Base-by-base conservation (phyloP, 1,140 invertebrate genomes). In the Drosophila hydei region DNA sequence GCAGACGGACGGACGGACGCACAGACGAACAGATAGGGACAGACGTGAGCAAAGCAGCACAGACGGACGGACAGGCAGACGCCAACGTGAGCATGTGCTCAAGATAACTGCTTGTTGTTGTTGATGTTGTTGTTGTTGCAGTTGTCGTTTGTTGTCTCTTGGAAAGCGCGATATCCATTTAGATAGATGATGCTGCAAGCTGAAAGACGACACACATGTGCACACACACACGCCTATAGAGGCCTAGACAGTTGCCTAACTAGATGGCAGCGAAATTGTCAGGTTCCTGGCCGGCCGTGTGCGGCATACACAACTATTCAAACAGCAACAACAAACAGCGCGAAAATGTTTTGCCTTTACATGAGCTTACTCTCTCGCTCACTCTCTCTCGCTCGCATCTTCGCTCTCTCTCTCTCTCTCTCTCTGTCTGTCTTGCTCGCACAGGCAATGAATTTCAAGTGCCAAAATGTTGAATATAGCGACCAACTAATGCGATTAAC, bases 361-460 rank as follows among this genome's bases (percentile, higher is more conserved):
- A 33, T 2, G 30, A 33, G 30, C 4, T 14, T 23, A 25, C 45
- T 47, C 48, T 11, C n/a, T 5, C 48, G 1, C 8, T 1, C 25
- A 3, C 8, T 25, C 25, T 7, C 68, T 9, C 3, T 21, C n/a
- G n/a, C n/a, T n/a, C n/a, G 11, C 19, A 8, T n/a, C 23, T 3
- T 40, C 30, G 21, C 19, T 38, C 27, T 12, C 16, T 8, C n/a
- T 55, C 40, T 63, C 18, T 33, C 9, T 52, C 14, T 27, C 14
- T 14, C 14, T 18, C 16, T 40, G 4, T 38, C 48, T 74, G n/a
- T 16, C 43, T 42, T 25, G 25, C 33, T 18, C 1, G 19, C 21
- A 71, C 74, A 71, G 59, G 50, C 79, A 79, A 77, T 83, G 78
- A 71, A 83, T 83, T 83, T 79, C 63, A 78, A 78, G 61, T 83